A percentile compares a stretch with the other conserved stretches of the same genome.
Conservation (phyloP, 2,888 invertebrate genomes). For the Macaria liturata region DNA sequence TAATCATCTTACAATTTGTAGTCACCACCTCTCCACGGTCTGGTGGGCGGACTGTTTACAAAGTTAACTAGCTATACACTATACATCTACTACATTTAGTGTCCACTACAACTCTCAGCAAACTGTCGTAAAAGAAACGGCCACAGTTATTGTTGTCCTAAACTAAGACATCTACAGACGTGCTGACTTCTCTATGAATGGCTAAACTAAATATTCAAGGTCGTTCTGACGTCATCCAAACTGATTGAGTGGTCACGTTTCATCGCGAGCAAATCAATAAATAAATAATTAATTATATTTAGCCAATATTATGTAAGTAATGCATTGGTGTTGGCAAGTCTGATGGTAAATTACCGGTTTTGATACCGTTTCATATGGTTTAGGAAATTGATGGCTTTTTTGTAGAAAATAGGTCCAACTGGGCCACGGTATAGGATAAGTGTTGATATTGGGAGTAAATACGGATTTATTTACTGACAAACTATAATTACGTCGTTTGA, state of each 20-base stretch:
- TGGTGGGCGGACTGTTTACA: conserved; percentile 47
- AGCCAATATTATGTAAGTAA: conserved; percentile 11
- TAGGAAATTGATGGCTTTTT: too few species aligned
- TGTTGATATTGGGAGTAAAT: too few species aligned
- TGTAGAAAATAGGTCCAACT: too few species aligned
- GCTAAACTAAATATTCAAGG: conserved; percentile 31
- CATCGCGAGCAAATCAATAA: conserved; percentile 7
- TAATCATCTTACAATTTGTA: too few species aligned
- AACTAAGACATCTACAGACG: conserved; percentile 14
- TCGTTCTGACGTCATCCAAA: conserved; percentile 19
- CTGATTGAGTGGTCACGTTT: conserved; percentile 25
- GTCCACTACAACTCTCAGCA: conserved; percentile 14
- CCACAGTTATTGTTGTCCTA: conserved; percentile 18
- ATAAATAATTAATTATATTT: conserved; percentile 3
- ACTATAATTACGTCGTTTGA: too few species aligned
- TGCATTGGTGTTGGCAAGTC: neutral
- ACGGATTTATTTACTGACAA: too few species aligned
- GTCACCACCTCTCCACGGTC: conserved; percentile 3
- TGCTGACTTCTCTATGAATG: conserved; percentile 6
- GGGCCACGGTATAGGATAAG: too few species aligned
- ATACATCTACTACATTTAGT: conserved; percentile 6
- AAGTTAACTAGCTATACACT: conserved; percentile 30
- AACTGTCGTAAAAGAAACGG: conserved; percentile 18
- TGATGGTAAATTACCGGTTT: too few species aligned
- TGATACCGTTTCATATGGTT: too few species aligned